Evolutionary conservation across 2,113 vertebrate genomes (phyloP), one percentile per base, ranked within the genome.

Genomic region (Zosterops pallidus): DNA sequence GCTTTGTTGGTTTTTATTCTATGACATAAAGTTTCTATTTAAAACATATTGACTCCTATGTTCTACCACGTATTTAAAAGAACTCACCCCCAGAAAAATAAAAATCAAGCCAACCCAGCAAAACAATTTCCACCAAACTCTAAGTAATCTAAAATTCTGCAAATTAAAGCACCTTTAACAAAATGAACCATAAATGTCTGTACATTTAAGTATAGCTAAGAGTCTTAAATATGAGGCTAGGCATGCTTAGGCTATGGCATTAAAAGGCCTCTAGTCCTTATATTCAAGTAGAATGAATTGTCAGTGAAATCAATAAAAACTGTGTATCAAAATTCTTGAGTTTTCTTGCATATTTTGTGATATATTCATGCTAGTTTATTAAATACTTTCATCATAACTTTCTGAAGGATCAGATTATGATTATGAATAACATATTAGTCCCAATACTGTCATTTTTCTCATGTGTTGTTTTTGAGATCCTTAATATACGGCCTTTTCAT

Each of bases 41-140:
- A 35, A 71, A 74, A 47, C 37, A 3, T 18, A n/a, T 35, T 55
- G 6, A 23, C 1, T 57, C 6, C 4, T 59, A 13, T 92, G 67
- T 63, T 86, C 31, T 71, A 22, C 9, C 11, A 71, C 5, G 6
- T 63, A 35, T 19, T 70, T 47, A 16, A 31, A 57, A 60, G 29
- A 46, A 4, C 15, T 63, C 13, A 17, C 3, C 13, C 7, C 2
- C 0, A 0, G 3, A 42, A 39, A 46, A 39, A 44, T 12, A 55
- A 65, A 79, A 65, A 35, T 35, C 33, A 24, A 55, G 33, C 25
- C 13, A 55, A 16, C 6, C 4, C 12, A 23, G 6, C 6, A 63
- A 62, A 17, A 31, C 15, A 22, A 35, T 18, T 14, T 14, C 28
- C 28, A 14, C 3, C 6, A 59, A 88, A 29, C 2, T 1, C 3